A percentile compares a stretch with the other conserved stretches of the same genome.
Evolutionary conservation across 2,888 invertebrate species (phyloP).

Genomic region (Synanthedon formicaeformis): DNA sequence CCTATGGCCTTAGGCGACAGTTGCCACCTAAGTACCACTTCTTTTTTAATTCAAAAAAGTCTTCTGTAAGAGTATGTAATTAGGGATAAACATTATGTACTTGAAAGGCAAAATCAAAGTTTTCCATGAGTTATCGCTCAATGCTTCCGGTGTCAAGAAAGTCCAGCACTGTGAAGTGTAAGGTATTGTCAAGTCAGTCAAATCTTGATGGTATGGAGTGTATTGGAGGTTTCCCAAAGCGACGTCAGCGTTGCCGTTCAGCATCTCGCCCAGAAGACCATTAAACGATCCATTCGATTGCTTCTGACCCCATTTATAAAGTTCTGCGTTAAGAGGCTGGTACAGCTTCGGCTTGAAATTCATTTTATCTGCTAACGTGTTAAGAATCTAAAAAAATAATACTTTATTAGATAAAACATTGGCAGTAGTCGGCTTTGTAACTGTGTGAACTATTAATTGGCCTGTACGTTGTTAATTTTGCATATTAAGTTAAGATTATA

Average conservation of each 20-base stretch:
- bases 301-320: conserved; percentile 77
- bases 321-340: conserved; percentile 70
- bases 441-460: no score
- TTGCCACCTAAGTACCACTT: no score
- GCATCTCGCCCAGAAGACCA: conserved; percentile 81
- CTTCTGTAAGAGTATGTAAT: neutral
- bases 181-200: conserved; percentile 80
- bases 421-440: no score
- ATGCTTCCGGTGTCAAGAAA: conserved; percentile 84
- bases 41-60: neutral
- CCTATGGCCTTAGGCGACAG: no score
- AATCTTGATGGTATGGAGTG: conserved; percentile 74
- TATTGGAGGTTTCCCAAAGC: conserved; percentile 84
- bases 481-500: no score
- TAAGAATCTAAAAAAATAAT: conserved; percentile 68
- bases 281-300: conserved; percentile 75
- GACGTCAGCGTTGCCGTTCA: conserved; percentile 75
- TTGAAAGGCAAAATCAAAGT: conserved; percentile 84
- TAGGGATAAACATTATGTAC: conserved; percentile 19
- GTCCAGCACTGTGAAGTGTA: conserved; percentile 88
- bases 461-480: no score
- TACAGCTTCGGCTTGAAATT: conserved; percentile 79
- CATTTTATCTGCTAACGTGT: conserved; percentile 75
- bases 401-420: no score
- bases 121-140: conserved; percentile 86